phyloP scores from a whole-genome alignment of 1,140 invertebrate species.

The Heliconius hewitsoni region DNA sequence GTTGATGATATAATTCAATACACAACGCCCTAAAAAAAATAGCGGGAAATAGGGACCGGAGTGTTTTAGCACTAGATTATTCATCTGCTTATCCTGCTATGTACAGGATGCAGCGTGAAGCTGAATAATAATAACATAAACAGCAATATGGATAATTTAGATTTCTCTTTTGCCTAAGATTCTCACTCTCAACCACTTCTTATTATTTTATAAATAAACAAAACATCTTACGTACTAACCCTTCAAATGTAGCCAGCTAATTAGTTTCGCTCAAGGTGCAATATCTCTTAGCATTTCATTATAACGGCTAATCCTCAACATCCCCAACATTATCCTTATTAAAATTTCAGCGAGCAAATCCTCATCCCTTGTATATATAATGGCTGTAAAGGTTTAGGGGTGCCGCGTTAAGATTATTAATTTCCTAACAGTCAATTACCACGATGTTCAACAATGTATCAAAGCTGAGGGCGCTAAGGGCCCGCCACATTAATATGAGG shows the following conservation, averaged over 20 bases:
- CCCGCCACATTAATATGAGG: constrained; percentile 59
- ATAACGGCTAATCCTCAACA: background rate
- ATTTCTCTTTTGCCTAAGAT: too few relatives aligned
- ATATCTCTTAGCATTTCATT: constrained; percentile 7
- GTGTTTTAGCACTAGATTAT: too few relatives aligned
- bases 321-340: constrained; percentile 9
- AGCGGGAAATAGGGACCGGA: too few relatives aligned
- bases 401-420: constrained; percentile 34
- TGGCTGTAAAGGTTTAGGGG: constrained; percentile 27
- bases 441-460: constrained; percentile 38
- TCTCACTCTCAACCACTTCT: too few relatives aligned
- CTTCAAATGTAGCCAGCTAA: background rate
- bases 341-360: constrained; percentile 24
- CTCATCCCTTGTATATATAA: constrained; percentile 33
- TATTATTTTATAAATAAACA: too few relatives aligned
- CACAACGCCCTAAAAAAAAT: too few relatives aligned
- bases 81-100: too few relatives aligned
- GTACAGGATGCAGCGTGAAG: too few relatives aligned
- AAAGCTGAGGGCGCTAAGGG: constrained; percentile 42
- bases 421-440: constrained; percentile 35
- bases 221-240: background rate
- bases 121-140: too few relatives aligned
- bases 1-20: too few relatives aligned
- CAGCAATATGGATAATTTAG: too few relatives aligned
- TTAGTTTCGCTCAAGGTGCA: constrained; percentile 7